Evolutionary conservation across 2,797 vertebrate genomes (phyloP), one percentile per base, ranked within the genome.

Genomic region (Sebastolobus alascanus): DNA sequence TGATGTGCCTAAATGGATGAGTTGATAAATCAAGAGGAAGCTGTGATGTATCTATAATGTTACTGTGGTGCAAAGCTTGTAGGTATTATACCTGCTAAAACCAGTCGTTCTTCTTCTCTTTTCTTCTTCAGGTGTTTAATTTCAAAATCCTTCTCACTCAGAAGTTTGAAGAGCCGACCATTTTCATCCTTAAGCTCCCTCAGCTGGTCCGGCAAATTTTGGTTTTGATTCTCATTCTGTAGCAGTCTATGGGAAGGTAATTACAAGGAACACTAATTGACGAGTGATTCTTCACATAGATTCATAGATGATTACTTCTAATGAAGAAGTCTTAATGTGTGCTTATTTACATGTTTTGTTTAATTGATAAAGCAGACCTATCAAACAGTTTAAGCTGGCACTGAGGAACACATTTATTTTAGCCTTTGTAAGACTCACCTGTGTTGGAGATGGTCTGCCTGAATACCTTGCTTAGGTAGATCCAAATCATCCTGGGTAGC

Each of bases 131-230:
- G 92, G 74, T 97, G 96, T 64, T 95, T 96, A 72, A 98, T 96
- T 90, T 99, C 98, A 90, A 98, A 98, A 67, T 99, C 97, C 77
- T 96, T 97, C 81, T 99, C 98, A 14, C 92, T 92, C 68, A 98
- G 72, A 12, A 99, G 95, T 89, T 97, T 98, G 85, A 97, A 94
- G 10, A 99, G 91, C 0, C 98, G 93, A 50, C 96, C 96, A 1
- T 97, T 99, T 92, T 98, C 97, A 78, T 99, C 98, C 22, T 87
- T 91, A 0, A 97, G 85, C 86, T 97, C 97, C 77, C 97, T 94
- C 77, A 98, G 80, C 61, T 96, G 94, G 25, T 95, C 92, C 6
- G 91, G 93, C 25, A 98, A 92, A 61, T 91, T 92, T 40, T 95
- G 81, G 66, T 92, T 92, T 38, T 95, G 83, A 0, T 95, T 94